A percentile compares a stretch with the other conserved stretches of the same genome.
These are phyloP conservation scores for Nomada ruficornis DNA, from an alignment of 2,888 invertebrate species.

Conservation along the genomic window DNA sequence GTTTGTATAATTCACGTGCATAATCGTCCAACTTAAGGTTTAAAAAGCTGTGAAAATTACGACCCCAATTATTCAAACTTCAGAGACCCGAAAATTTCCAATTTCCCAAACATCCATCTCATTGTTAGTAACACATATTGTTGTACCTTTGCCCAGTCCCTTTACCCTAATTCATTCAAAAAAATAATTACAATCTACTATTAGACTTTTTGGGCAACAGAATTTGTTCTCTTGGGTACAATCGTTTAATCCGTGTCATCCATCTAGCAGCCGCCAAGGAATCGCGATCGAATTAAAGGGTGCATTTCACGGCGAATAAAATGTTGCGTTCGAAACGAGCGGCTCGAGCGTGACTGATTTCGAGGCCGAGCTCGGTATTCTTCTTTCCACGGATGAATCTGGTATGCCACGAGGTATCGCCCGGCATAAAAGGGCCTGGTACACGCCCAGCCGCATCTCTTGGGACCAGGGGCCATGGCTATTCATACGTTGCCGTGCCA, in stretches of 20 bases:
- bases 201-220: too few relatives aligned
- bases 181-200: too few relatives aligned
- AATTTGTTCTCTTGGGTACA: background rate
- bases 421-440: slow-evolving; percentile 64
- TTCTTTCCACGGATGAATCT: slow-evolving; percentile 56
- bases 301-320: slow-evolving; percentile 16
- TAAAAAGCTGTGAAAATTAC: too few relatives aligned
- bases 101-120: too few relatives aligned
- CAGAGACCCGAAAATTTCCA: too few relatives aligned
- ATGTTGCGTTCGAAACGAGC: slow-evolving; percentile 9
- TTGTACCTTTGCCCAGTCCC: too few relatives aligned
- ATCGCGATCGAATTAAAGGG: slow-evolving; percentile 25
- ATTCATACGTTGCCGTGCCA: slow-evolving; percentile 64
- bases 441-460: slow-evolving; percentile 68
- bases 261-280: background rate
- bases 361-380: slow-evolving; percentile 51
- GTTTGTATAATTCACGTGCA: too few relatives aligned
- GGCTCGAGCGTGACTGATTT: slow-evolving; percentile 49
- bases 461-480: slow-evolving; percentile 63
- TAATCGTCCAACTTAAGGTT: too few relatives aligned
- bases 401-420: slow-evolving; percentile 64
- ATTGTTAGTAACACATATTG: background rate
- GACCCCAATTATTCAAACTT: too few relatives aligned
- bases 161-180: too few relatives aligned
- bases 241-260: too few relatives aligned